These are phyloP conservation scores for Pyrocoelia pectoralis DNA, from an alignment of 2,888 invertebrate species.

Conservation along the genomic window DNA sequence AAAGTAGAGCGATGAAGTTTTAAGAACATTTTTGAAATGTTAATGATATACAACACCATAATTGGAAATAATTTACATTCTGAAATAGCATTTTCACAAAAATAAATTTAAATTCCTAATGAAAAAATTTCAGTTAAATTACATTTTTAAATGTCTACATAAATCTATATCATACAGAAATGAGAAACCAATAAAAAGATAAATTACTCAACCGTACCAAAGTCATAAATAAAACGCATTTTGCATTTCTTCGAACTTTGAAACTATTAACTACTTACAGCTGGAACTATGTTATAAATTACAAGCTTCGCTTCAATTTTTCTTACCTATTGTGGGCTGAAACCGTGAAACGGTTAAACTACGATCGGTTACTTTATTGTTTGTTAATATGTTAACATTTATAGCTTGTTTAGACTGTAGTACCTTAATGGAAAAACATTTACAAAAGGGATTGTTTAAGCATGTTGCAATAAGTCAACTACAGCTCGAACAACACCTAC, in stretches of 20 bases:
- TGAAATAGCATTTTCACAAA: conserved; percentile 16
- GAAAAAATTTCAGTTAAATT: neutral
- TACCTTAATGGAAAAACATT: neutral
- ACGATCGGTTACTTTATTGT: neutral
- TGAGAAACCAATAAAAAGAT: conserved; percentile 3
- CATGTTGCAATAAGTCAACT: too few species aligned
- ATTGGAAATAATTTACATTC: conserved; percentile 23
- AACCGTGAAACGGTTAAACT: neutral
- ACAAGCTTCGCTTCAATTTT: neutral
- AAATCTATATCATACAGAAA: conserved; percentile 6
- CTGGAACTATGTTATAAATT: conserved; percentile 3
- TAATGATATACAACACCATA: conserved; percentile 3
- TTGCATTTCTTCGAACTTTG: neutral
- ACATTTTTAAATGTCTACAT: conserved; percentile 2
- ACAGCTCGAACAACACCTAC: too few species aligned
- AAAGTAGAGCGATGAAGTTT: conserved; percentile 11
- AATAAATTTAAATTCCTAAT: neutral
- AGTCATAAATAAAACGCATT: neutral
- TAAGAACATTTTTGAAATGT: conserved; percentile 9
- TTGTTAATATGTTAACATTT: neutral
- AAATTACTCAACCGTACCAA: neutral
- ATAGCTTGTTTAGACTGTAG: neutral
- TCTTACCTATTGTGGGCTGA: neutral
- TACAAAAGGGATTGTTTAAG: neutral
- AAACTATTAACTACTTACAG: conserved; percentile 8